These are phyloP conservation scores for Sorex araneus DNA, from an alignment of 2,113 vertebrate species.

Conservation along the genomic window DNA sequence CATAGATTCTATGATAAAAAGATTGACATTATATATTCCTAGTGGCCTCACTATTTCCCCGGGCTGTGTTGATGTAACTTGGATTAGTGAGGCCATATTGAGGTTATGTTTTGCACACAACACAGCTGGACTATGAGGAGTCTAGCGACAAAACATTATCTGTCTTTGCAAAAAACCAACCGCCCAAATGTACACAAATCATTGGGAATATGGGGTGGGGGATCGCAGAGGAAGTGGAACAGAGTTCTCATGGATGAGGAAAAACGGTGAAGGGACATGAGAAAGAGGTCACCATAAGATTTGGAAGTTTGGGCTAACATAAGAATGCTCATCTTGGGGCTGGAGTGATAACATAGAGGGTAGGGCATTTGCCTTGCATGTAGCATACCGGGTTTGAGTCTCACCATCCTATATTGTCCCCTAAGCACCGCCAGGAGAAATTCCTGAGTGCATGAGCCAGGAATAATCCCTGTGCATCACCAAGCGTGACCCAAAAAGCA, in stretches of 20 bases:
- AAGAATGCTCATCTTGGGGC: not conserved
- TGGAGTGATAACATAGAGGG: too few species aligned
- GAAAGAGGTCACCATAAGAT: not conserved
- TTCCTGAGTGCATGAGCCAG: too few species aligned
- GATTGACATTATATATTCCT: not conserved
- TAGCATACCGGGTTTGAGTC: too few species aligned
- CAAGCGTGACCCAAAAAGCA: too few species aligned
- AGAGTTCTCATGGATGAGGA: too few species aligned
- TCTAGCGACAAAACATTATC: not conserved
- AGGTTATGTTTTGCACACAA: too few species aligned
- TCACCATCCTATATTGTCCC: too few species aligned
- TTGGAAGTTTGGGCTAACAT: not conserved
- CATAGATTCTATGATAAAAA: not conserved
- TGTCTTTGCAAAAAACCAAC: not conserved
- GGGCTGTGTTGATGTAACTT: not conserved
- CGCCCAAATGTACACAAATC: not conserved
- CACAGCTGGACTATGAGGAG: too few species aligned
- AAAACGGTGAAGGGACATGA: accelerated
- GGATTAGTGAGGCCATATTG: not conserved
- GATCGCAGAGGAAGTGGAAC: too few species aligned
- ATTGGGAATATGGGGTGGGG: not conserved
- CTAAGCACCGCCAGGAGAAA: too few species aligned
- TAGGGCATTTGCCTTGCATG: too few species aligned
- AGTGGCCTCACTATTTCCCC: not conserved
- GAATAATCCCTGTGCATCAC: too few species aligned